These are phyloP conservation scores for Mamestra configurata DNA, from an alignment of 1,140 invertebrate species.

Conservation along the genomic window DNA sequence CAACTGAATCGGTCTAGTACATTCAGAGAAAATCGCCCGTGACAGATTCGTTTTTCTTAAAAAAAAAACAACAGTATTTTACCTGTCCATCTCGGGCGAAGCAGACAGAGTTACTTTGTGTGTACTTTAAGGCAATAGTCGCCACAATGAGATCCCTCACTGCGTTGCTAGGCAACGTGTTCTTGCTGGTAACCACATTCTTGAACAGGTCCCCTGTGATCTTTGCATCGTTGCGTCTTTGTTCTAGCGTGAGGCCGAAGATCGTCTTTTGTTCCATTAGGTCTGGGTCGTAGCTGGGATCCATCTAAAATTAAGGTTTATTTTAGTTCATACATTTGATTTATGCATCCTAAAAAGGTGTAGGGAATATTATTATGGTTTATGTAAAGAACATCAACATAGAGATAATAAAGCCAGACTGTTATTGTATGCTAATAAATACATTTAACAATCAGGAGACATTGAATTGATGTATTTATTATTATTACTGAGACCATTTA, in stretches of 20 bases:
- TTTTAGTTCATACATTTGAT: neutral
- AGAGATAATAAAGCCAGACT: too few species aligned
- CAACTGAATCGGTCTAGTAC: too few species aligned
- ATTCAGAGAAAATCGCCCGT: too few species aligned
- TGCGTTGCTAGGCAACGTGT: slow-evolving; percentile 92
- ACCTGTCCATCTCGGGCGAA: slow-evolving; percentile 90
- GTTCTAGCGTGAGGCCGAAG: slow-evolving; percentile 97
- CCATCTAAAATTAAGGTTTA: slow-evolving; percentile 91
- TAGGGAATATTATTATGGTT: too few species aligned
- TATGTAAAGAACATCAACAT: too few species aligned
- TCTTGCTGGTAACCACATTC: slow-evolving; percentile 94
- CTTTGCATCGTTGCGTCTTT: slow-evolving; percentile 96
- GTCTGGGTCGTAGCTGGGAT: slow-evolving; percentile 94
- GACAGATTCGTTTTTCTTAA: too few species aligned
- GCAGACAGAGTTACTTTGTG: slow-evolving; percentile 99
- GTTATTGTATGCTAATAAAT: too few species aligned
- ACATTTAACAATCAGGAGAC: too few species aligned
- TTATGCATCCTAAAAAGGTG: neutral
- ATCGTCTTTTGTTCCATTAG: slow-evolving; percentile 95
- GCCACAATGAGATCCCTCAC: slow-evolving; percentile 97
- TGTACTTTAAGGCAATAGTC: slow-evolving; percentile 98
- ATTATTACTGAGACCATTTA: too few species aligned
- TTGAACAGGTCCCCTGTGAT: slow-evolving; percentile 94
- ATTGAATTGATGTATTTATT: too few species aligned
- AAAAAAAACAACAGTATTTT: neutral